phyloP scores from a whole-genome alignment of 2,797 vertebrate species.

The Chrysolophus pictus region DNA sequence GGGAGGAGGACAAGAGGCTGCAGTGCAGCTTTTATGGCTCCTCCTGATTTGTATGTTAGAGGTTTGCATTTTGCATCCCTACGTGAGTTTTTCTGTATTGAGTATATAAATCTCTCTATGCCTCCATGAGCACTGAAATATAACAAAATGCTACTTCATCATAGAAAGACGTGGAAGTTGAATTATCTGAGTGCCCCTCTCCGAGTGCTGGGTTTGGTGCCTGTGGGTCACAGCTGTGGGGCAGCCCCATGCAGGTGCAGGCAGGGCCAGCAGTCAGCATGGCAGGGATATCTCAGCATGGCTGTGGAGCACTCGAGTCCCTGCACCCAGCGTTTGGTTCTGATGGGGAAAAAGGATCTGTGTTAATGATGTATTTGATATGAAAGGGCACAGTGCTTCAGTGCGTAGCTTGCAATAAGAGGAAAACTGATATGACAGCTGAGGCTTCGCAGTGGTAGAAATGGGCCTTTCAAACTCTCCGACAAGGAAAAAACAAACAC shows the following conservation, averaged over 20 bases:
- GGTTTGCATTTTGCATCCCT: neutral
- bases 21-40: neutral
- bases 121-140: neutral
- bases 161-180: neutral
- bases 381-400: constrained; percentile 54
- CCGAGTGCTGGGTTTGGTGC: neutral
- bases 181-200: neutral
- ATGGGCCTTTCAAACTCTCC: constrained; percentile 21
- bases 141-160: neutral
- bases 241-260: neutral
- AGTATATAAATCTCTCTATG: neutral
- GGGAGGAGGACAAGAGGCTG: fast-evolving
- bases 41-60: neutral
- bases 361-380: constrained; percentile 63
- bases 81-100: neutral
- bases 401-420: constrained; percentile 18
- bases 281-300: neutral
- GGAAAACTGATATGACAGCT: constrained; percentile 64
- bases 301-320: neutral
- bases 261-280: neutral
- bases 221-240: neutral
- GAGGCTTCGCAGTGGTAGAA: constrained; percentile 46
- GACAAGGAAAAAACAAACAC: constrained; percentile 61
- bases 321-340: constrained; percentile 1
- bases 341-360: constrained; percentile 9